phyloP scores from a whole-genome alignment of 2,888 invertebrate genomes.

The Dryomyza anilis region DNA sequence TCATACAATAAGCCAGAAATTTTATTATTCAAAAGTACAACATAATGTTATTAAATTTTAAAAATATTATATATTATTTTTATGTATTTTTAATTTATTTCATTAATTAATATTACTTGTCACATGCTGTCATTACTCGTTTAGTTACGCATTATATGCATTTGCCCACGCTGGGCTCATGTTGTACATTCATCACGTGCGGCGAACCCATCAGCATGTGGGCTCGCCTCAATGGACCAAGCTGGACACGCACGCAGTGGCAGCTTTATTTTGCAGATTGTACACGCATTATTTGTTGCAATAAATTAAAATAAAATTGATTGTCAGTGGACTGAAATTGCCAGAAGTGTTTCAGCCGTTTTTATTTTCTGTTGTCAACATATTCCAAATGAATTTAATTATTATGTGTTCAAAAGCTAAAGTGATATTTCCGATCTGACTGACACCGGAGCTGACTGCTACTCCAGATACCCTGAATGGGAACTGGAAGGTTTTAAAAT shows the following conservation, averaged over 20 bases:
- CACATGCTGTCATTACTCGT: not conserved
- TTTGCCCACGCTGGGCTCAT: not conserved
- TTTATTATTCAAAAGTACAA: too few relatives aligned
- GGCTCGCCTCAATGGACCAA: not conserved
- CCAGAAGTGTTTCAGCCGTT: not conserved
- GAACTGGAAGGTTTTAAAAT: too few relatives aligned
- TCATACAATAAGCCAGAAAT: too few relatives aligned
- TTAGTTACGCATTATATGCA: not conserved
- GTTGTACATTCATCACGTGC: conserved; percentile 16
- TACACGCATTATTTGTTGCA: not conserved
- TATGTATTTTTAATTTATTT: too few relatives aligned
- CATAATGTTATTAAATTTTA: too few relatives aligned
- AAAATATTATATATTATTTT: too few relatives aligned
- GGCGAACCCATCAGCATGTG: conserved; percentile 4
- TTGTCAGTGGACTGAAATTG: conserved; percentile 3
- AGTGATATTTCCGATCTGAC: too few relatives aligned
- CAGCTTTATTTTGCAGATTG: not conserved
- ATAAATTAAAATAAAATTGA: conserved; percentile 20
- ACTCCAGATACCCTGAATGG: too few relatives aligned
- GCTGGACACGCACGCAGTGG: not conserved
- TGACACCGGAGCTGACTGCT: too few relatives aligned
- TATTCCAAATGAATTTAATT: conserved; percentile 15
- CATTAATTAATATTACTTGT: not conserved
- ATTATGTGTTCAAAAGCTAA: too few relatives aligned
- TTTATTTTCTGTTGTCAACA: not conserved